A percentile compares a stretch with the other conserved stretches of the same genome.
phyloP scores from a whole-genome alignment of 1,140 invertebrate species.

The Trichoplusia ni region DNA sequence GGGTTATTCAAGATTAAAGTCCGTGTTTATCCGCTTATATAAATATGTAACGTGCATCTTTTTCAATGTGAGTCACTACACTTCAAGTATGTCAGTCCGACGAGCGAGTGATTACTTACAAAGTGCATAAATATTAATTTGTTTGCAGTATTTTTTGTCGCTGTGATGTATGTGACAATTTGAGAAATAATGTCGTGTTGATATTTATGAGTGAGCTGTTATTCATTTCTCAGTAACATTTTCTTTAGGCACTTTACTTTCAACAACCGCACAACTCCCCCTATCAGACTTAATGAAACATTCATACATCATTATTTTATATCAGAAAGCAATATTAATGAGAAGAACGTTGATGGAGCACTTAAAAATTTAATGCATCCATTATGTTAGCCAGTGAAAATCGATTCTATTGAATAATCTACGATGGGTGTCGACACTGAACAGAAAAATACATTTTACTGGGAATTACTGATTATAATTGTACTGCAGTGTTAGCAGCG shows the following conservation, averaged over 20 bases:
- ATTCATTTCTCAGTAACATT: no score
- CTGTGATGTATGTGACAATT: slow-evolving; percentile 5
- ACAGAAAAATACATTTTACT: slow-evolving; percentile 14
- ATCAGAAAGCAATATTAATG: slow-evolving; percentile 21
- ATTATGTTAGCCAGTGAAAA: slow-evolving; percentile 36
- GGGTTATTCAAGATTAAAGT: no score
- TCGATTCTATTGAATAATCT: slow-evolving; percentile 49
- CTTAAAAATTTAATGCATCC: slow-evolving; percentile 48
- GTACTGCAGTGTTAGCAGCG: slow-evolving; percentile 15
- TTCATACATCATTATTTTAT: background rate
- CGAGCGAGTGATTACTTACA: slow-evolving; percentile 12
- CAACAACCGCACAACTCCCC: no score
- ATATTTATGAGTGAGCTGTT: no score
- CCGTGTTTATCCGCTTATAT: background rate
- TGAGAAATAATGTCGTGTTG: no score
- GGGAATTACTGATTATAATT: slow-evolving; percentile 15
- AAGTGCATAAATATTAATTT: slow-evolving; percentile 18
- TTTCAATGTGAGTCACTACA: background rate
- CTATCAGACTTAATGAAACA: background rate
- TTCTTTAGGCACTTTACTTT: no score
- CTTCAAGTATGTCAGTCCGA: background rate
- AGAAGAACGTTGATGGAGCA: background rate
- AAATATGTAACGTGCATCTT: slow-evolving; percentile 1
- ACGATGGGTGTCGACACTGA: slow-evolving; percentile 4
- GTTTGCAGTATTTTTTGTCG: slow-evolving; percentile 15